These are phyloP conservation scores for Umimayanthus chanpuru DNA, from an alignment of 92 coral and sea anemone genomes.

Conservation along the genomic window DNA sequence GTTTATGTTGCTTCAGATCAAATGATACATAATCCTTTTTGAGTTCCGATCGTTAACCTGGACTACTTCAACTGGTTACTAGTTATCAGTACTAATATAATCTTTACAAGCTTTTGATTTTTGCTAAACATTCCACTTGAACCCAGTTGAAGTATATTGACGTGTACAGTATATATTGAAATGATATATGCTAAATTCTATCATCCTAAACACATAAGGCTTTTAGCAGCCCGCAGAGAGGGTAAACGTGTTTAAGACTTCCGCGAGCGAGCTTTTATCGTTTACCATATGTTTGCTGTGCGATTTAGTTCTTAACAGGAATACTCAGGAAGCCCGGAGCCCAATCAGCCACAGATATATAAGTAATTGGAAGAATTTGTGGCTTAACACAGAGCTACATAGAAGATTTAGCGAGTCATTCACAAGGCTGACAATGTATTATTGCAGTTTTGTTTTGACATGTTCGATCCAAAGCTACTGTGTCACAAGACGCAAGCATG, in stretches of 20 bases:
- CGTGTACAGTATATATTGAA: slow-evolving; percentile 21
- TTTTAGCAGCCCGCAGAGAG: slow-evolving; percentile 44
- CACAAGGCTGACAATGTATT: slow-evolving; percentile 23
- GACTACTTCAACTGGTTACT: slow-evolving; percentile 31
- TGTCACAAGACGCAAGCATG: slow-evolving; percentile 63
- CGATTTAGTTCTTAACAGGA: slow-evolving; percentile 33
- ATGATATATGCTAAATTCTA: slow-evolving; percentile 9
- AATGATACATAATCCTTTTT: slow-evolving; percentile 71
- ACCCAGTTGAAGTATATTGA: slow-evolving; percentile 31
- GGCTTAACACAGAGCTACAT: slow-evolving; percentile 31
- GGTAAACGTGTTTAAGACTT: slow-evolving; percentile 32
- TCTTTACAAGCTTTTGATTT: slow-evolving; percentile 21
- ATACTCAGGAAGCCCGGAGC: neutral
- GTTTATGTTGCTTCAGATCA: slow-evolving; percentile 68
- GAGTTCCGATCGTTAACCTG: slow-evolving; percentile 57
- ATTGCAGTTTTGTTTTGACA: slow-evolving; percentile 54
- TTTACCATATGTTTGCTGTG: slow-evolving; percentile 38
- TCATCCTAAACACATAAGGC: slow-evolving; percentile 40
- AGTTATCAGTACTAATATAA: slow-evolving; percentile 25
- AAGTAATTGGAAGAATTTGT: slow-evolving; percentile 29
- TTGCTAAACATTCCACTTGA: slow-evolving; percentile 36
- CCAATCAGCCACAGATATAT: slow-evolving; percentile 5
- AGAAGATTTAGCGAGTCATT: slow-evolving; percentile 20
- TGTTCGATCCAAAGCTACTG: slow-evolving; percentile 53
- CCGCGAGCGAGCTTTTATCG: slow-evolving; percentile 40